A percentile compares a stretch with the other conserved stretches of the same genome.
Evolutionary conservation across 2,797 vertebrate genomes (phyloP).

Genomic region (Karalla daura): DNA sequence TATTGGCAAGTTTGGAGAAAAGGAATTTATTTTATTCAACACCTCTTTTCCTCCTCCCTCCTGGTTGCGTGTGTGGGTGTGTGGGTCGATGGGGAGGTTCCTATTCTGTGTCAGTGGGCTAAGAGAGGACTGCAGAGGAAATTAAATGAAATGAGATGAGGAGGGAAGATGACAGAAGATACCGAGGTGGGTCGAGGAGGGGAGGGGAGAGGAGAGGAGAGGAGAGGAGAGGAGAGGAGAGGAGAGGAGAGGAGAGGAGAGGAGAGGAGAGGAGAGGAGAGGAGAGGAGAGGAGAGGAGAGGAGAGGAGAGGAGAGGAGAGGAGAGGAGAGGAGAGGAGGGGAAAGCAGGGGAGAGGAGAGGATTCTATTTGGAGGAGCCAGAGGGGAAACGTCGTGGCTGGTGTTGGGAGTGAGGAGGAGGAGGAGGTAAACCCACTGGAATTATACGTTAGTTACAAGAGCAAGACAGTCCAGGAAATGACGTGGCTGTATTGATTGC

Average conservation of each 20-base stretch:
- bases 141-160: conserved; percentile 54
- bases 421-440: conserved; percentile 26
- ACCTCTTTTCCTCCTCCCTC: conserved; percentile 23
- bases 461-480: conserved; percentile 56
- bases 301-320: conserved; percentile 13
- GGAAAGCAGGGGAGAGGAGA: conserved; percentile 12
- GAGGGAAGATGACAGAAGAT: conserved; percentile 5
- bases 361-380: conserved; percentile 11
- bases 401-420: conserved; percentile 11
- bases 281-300: conserved; percentile 10
- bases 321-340: conserved; percentile 23
- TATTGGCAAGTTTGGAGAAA: conserved; percentile 38
- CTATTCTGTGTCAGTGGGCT: conserved; percentile 49
- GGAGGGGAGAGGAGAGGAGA: conserved; percentile 22
- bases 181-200: conserved; percentile 18
- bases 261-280: conserved; percentile 59
- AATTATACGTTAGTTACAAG: conserved; percentile 44
- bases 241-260: conserved; percentile 33
- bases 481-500: conserved; percentile 45
- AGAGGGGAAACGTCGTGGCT: conserved; percentile 29
- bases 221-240: conserved; percentile 13
- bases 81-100: conserved; percentile 12
- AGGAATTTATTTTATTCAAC: conserved; percentile 50
- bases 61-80: conserved; percentile 24
- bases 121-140: conserved; percentile 45